Conservation (phyloP, 92 coral and sea anemone species). For the Phymanthus crucifer region DNA sequence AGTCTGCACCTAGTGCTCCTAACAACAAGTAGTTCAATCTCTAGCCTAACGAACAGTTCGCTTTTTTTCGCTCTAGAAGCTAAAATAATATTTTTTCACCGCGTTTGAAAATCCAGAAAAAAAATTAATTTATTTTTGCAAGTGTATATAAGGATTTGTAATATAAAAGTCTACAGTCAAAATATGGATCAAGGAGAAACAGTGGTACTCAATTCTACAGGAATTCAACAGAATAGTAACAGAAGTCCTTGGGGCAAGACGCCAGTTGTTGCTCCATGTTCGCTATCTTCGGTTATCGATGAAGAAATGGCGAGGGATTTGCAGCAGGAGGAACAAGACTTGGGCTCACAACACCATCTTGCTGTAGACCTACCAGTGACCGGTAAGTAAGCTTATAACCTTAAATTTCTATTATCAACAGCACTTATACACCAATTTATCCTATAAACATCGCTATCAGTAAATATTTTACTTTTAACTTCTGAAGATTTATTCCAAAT, state of each 20-base stretch:
- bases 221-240: slow-evolving; percentile 22
- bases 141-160: slow-evolving; percentile 30
- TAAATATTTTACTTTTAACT: too few species aligned
- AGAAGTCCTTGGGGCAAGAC: slow-evolving; percentile 84
- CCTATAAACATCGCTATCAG: too few species aligned
- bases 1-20: slow-evolving; percentile 30
- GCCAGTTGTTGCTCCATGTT: slow-evolving; percentile 58
- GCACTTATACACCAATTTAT: too few species aligned
- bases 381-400: neutral
- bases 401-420: too few species aligned
- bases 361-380: slow-evolving; percentile 40
- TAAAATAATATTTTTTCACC: neutral
- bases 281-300: slow-evolving; percentile 87
- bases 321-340: slow-evolving; percentile 66
- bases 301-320: slow-evolving; percentile 91
- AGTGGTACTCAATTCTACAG: slow-evolving; percentile 58
- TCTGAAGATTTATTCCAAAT: neutral
- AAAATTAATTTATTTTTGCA: slow-evolving; percentile 1
- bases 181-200: slow-evolving; percentile 84
- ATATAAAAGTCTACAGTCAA: slow-evolving; percentile 8
- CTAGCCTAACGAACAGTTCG: neutral
- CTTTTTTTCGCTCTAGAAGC: slow-evolving; percentile 8
- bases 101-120: neutral
- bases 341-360: slow-evolving; percentile 42
- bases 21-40: neutral